Evolutionary conservation across 2,888 invertebrate species (phyloP), one percentile per base, ranked within the genome.

Genomic region (Gibbula magus): DNA sequence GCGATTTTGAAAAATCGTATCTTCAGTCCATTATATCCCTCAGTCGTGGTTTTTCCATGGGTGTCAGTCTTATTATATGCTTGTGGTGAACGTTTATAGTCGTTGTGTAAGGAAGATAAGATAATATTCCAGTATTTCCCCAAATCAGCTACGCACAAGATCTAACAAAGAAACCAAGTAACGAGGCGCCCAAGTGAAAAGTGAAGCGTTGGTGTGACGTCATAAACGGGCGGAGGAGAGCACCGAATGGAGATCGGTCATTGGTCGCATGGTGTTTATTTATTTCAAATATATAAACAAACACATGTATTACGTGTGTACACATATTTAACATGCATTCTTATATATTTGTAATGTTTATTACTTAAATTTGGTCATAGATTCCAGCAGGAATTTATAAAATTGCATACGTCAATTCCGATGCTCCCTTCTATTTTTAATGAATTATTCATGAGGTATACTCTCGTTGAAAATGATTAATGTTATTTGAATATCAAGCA

Each of bases 1-100:
- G 16, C 61, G 29, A 61, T 61, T 45, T 16, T 25, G 61, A 61
- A 25, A 25, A 29, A 61, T 61, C 61, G 29, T 29, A 61, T 61
- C 61, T 61, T 61, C 61, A 61, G 61, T 61, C 61, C 61, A 61
- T 29, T 29, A 25, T 13, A 61, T 61, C 61, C 61, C 61, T 61
- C 61, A 61, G 61, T 29, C 25, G 61, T 29, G 29, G 29, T 13
- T 61, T 61, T 61, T 61, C 61, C 61, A 61, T 61, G 61, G 45
- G 61, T 61, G 29, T 61, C 61, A 61, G 61, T 25, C 61, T 61
- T 61, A 61, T 61, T 18, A 61, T 61, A 61, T 25, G 25, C 25
- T 61, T 61, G 61, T 61, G 61, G 16, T 29, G 61, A 61, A 61
- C 29, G 29, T 61, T 61, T 61, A 61, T 29, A 29, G 61, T 61